Conservation (phyloP, 2,888 invertebrate genomes). For the Campoplex capitator region DNA sequence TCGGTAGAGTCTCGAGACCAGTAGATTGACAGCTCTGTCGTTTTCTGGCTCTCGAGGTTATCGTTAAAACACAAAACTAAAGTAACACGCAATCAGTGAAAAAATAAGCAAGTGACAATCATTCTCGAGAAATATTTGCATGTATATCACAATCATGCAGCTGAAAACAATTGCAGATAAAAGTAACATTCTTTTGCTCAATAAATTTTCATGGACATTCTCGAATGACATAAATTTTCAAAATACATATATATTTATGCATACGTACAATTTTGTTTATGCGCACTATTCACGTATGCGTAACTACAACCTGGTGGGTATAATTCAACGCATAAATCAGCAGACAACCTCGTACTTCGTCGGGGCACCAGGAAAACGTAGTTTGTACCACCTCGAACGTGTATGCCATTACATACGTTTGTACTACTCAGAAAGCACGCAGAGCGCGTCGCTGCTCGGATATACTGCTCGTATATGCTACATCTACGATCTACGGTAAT, state of each 20-base stretch:
- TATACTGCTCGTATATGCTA: conserved; percentile 46
- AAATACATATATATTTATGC: background rate
- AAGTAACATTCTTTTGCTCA: background rate
- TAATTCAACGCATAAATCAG: conserved; percentile 72
- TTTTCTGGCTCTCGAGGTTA: no score
- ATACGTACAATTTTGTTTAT: background rate
- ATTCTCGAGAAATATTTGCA: background rate
- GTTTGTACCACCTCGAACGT: conserved; percentile 50
- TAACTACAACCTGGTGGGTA: conserved; percentile 9
- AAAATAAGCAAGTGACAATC: background rate
- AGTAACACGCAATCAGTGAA: background rate
- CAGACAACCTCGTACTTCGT: conserved; percentile 65
- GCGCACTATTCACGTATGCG: background rate
- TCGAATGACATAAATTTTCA: background rate
- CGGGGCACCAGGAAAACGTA: conserved; percentile 47
- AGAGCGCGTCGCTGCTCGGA: conserved; percentile 46
- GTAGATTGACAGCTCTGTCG: no score
- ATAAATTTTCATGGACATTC: background rate
- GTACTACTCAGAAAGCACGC: conserved; percentile 64
- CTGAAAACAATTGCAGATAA: background rate
- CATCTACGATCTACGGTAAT: conserved; percentile 64
- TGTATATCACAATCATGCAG: background rate
- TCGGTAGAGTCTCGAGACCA: no score
- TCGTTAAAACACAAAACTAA: background rate
- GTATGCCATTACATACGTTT: conserved; percentile 64